A percentile compares a stretch with the other conserved stretches of the same genome.
These are phyloP conservation scores for Limnothrissa miodon DNA, from an alignment of 2,113 vertebrate genomes.

Conservation along the genomic window DNA sequence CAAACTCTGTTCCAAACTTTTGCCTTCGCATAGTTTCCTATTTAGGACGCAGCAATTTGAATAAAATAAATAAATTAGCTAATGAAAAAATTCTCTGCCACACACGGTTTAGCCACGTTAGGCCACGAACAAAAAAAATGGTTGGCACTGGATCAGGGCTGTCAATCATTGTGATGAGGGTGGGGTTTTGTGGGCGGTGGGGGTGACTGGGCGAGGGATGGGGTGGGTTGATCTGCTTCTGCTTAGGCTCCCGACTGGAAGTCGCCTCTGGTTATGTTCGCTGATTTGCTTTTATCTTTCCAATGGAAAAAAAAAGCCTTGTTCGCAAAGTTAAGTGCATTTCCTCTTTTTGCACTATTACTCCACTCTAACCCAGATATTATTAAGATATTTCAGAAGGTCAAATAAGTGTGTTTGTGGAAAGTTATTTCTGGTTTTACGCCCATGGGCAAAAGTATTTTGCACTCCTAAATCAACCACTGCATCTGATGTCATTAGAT, in stretches of 20 bases:
- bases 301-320: background rate
- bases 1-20: too few relatives aligned
- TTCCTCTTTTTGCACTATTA: constrained; percentile 23
- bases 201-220: background rate
- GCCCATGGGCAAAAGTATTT: background rate
- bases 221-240: background rate
- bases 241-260: background rate
- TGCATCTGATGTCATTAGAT: background rate
- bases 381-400: constrained; percentile 31
- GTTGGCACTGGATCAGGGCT: constrained; percentile 26
- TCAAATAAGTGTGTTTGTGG: constrained; percentile 19
- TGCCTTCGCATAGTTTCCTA: background rate
- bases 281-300: constrained; percentile 22
- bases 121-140: constrained; percentile 20
- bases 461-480: background rate
- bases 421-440: background rate
- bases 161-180: constrained; percentile 22
- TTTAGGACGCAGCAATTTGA: background rate
- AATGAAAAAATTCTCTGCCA: background rate
- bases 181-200: background rate
- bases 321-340: constrained; percentile 14
- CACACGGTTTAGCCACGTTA: constrained; percentile 4
- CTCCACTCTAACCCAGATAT: constrained; percentile 13
- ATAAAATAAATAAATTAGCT: background rate
- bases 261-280: constrained; percentile 25